Evolutionary conservation across 2,113 vertebrate species (phyloP).

Genomic region (Phoenicopterus ruber): DNA sequence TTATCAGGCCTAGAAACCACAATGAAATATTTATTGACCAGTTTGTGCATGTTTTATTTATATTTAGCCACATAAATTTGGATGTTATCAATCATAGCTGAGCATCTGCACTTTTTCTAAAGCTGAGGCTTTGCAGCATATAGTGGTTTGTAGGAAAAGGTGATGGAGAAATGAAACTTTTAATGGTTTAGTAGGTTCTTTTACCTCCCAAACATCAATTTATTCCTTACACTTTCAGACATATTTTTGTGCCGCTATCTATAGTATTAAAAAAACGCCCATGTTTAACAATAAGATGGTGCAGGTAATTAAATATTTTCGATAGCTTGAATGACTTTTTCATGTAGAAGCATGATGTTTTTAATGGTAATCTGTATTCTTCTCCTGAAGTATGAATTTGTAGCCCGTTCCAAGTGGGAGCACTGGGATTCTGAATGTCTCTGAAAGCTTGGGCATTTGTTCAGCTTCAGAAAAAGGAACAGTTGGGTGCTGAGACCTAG

Average conservation of each 20-base stretch:
- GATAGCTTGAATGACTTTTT: not conserved
- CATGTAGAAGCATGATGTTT: not conserved
- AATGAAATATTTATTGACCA: conserved; percentile 56
- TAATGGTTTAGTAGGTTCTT: not conserved
- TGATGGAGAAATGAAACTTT: not conserved
- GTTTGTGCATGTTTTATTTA: conserved; percentile 44
- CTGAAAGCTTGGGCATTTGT: not conserved
- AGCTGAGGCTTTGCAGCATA: not conserved
- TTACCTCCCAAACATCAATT: not conserved
- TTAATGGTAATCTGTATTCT: not conserved
- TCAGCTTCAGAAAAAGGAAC: not conserved
- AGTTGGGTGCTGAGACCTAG: conserved; percentile 24
- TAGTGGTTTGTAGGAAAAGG: not conserved
- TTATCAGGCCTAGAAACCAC: conserved; percentile 15
- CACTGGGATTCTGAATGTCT: not conserved
- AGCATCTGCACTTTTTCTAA: not conserved
- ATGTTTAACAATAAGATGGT: not conserved
- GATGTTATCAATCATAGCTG: not conserved
- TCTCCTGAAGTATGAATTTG: not conserved
- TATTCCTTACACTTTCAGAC: not conserved
- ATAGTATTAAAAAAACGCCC: not conserved
- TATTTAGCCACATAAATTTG: not conserved
- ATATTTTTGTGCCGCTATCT: not conserved
- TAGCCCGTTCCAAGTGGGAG: not conserved
- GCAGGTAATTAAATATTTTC: not conserved